Base-by-base conservation (phyloP, 2,888 invertebrate species). In the Plagodis pulveraria region DNA sequence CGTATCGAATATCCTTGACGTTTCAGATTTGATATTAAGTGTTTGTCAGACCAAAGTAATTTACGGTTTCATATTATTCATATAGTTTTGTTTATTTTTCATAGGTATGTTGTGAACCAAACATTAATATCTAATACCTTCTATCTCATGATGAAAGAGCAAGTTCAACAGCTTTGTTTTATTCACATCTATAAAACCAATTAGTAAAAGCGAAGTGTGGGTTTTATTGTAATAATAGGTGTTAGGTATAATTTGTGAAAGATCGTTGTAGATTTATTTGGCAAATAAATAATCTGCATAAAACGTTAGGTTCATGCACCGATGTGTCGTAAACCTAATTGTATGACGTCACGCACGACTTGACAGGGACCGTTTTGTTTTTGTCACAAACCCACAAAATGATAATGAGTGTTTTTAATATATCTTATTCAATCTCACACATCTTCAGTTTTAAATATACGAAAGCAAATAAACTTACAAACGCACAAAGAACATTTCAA, bases 211-310 rank as follows among this genome's bases (percentile, higher is more conserved):
- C 36, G 8, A 51, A 35, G 9, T 44, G 44, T 38, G 36, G 11
- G 42, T 51, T 47, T 36, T 50, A 55, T 55, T 50, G 44, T 44
- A 9, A 43, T 50, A 34, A 56, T 46, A 42, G 49, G 45, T 45
- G 47, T 22, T 47, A 48, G 51, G 38, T 38, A 44, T 41, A 41
- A 48, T 52, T 57, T 43, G 35, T 10, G 5, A 35, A 22, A 41
- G 42, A 51, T 33, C 33, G 40, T 50, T 11, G 45, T 36, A 12
- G 41, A 48, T 58, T 53, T 49, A 50, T 58, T 47, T 50, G 7
- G 32, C 38, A 50, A 53, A 45, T 42, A 41, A 51, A 43, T 36
- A 41, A 58, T 63, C 60, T 45, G 55, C 57, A 60, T 62, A 53
- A 58, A 60, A 56, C 50, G 53, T 56, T 60, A 49, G 59, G 33